These are phyloP conservation scores for Macroglossus sobrinus DNA, from an alignment of 2,113 vertebrate genomes.

Conservation along the genomic window DNA sequence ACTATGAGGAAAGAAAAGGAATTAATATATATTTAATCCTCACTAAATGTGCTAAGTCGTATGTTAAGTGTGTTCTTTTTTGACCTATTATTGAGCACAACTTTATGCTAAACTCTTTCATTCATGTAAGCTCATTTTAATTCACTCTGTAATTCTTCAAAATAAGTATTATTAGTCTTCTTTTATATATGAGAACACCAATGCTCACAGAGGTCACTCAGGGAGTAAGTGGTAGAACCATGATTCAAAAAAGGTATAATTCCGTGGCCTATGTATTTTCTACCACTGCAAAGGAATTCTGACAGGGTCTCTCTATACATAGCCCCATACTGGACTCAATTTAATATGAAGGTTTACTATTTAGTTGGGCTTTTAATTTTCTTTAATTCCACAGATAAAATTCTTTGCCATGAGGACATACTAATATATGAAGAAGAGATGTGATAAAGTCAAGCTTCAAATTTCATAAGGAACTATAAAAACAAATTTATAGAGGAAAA, in stretches of 20 bases:
- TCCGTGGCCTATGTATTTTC: not conserved
- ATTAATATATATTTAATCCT: not conserved
- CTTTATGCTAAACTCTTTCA: not conserved
- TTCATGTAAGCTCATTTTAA: slow-evolving; percentile 8
- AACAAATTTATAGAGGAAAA: slow-evolving; percentile 58
- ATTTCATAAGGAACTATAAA: slow-evolving; percentile 35
- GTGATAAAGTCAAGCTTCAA: slow-evolving; percentile 28
- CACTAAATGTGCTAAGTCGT: not conserved
- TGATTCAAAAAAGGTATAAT: slow-evolving; percentile 28
- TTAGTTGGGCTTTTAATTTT: slow-evolving; percentile 15
- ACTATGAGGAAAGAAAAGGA: slow-evolving; percentile 34
- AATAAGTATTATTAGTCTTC: not conserved
- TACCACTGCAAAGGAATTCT: slow-evolving; percentile 11
- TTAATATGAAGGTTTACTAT: not conserved
- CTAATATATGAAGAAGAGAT: slow-evolving; percentile 38
- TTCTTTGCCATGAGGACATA: slow-evolving; percentile 53
- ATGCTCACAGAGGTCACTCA: not conserved
- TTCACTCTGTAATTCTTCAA: slow-evolving; percentile 6
- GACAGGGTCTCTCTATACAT: not conserved
- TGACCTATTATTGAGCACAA: not conserved
- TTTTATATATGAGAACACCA: slow-evolving; percentile 7
- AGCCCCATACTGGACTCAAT: not conserved
- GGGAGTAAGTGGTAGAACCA: not conserved
- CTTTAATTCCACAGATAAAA: slow-evolving; percentile 4
- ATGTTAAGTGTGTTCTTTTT: not conserved